These are phyloP conservation scores for Amphimallon solstitiale DNA, from an alignment of 2,888 invertebrate genomes.

Conservation along the genomic window DNA sequence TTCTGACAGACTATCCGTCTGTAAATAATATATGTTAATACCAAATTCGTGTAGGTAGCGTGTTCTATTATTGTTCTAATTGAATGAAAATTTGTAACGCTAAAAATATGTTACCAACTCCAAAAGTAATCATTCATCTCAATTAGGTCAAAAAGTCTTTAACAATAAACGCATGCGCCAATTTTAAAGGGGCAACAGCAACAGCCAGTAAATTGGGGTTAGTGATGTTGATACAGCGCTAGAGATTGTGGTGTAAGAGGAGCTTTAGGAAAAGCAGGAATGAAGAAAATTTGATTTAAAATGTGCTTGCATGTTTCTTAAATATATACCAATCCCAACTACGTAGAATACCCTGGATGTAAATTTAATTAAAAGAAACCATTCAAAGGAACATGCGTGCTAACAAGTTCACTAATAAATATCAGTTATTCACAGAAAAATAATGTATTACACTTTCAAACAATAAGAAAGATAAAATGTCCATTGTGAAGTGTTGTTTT, in stretches of 20 bases:
- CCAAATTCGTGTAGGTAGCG: not conserved
- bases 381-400: not conserved
- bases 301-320: not conserved
- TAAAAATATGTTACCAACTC: not conserved
- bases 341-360: not conserved
- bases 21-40: no score
- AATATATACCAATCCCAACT: no score
- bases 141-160: conserved; percentile 34
- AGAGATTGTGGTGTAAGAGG: conserved; percentile 11
- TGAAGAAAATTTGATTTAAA: not conserved
- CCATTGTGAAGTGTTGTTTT: conserved; percentile 80
- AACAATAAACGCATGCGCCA: conserved; percentile 29
- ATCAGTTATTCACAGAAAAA: not conserved
- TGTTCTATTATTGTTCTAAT: not conserved
- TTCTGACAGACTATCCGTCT: no score
- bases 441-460: conserved; percentile 1
- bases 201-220: conserved; percentile 37
- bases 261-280: not conserved
- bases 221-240: conserved; percentile 24
- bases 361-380: conserved; percentile 20
- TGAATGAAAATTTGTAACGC: not conserved
- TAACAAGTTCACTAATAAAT: not conserved
- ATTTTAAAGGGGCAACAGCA: conserved; percentile 37
- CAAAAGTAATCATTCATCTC: conserved; percentile 12
- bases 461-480: conserved; percentile 63